These are phyloP conservation scores for Lampris incognitus DNA, from an alignment of 2,113 vertebrate genomes.

Conservation along the genomic window DNA sequence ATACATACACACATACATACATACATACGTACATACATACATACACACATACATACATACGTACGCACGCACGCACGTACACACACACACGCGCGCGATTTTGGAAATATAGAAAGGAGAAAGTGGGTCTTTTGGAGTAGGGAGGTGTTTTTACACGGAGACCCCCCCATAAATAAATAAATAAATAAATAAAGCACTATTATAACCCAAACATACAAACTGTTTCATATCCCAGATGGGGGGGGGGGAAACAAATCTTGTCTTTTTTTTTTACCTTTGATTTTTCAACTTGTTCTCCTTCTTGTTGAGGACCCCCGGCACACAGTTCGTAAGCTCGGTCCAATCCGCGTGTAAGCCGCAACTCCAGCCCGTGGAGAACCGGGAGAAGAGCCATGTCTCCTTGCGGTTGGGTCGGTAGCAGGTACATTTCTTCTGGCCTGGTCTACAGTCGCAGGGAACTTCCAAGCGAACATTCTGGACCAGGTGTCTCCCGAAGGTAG, in stretches of 20 bases:
- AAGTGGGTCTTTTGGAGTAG: too few species aligned
- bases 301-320: conserved; percentile 95
- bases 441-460: conserved; percentile 97
- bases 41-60: too few species aligned
- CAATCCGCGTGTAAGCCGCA: conserved; percentile 99
- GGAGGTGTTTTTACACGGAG: too few species aligned
- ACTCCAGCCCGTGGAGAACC: conserved; percentile 99
- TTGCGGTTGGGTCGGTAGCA: conserved; percentile 97
- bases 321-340: conserved; percentile 98
- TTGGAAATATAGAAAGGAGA: too few species aligned
- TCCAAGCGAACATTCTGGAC: conserved; percentile 97
- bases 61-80: too few species aligned
- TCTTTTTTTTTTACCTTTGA: conserved; percentile 81
- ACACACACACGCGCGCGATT: too few species aligned
- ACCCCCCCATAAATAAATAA: too few species aligned
- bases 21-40: too few species aligned
- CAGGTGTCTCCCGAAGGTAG: conserved; percentile 97
- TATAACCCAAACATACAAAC: neutral
- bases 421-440: conserved; percentile 99
- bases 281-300: conserved; percentile 89
- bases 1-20: too few species aligned
- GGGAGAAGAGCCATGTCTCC: conserved; percentile 98
- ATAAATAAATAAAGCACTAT: neutral
- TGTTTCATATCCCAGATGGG: neutral
- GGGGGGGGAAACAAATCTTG: neutral